Evolutionary conservation across 2,797 vertebrate genomes (phyloP), one percentile per base, ranked within the genome.

Genomic region (Otolemur crassicaudatus): DNA sequence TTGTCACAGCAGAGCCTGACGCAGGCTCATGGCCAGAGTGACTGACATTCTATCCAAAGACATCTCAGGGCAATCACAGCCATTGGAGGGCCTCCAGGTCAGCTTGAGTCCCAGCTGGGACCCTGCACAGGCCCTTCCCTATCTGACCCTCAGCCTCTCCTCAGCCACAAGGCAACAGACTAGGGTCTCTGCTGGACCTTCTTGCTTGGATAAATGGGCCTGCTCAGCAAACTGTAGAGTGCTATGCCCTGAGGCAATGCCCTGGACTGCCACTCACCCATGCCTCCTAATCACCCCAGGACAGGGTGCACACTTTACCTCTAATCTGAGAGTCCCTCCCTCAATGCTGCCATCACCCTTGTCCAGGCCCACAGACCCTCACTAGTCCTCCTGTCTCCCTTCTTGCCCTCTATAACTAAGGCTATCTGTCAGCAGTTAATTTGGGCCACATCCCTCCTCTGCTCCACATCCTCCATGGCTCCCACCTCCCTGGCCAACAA

Each of bases 171-270:
- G 43, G 61, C 43, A 49, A 25, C 25, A 1, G 40, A 31, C 23
- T 25, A 19, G 29, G 79, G 19, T 29, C 40, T 40, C 20, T 12
- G 29, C 2, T 10, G n/a, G 58, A 13, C 14, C 22, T 61, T 79
- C 49, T 17, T 1, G 10, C 17, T 7, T 7, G 10, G 29, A 23
- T 2, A 7, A 58, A 2, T 0, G 4, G 29, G 46, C 2, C 0
- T 0, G 56, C 34, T 77, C 19, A 11, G 34, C 1, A 27, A 67
- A 65, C 70, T 34, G 12, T 0, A 8, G 10, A 6, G 17, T 29
- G 29, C 77, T 4, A 0, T 19, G 34, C 31, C 10, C 5, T 1
- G 29, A 34, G 73, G 14, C 19, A 37, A 0, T 19, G 34, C 31
- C 10, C 5, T 1, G 29, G 61, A 3, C 43, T 29, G 34, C 27